These are phyloP conservation scores for Porites rus DNA, from an alignment of 92 coral and sea anemone species.

Conservation along the genomic window DNA sequence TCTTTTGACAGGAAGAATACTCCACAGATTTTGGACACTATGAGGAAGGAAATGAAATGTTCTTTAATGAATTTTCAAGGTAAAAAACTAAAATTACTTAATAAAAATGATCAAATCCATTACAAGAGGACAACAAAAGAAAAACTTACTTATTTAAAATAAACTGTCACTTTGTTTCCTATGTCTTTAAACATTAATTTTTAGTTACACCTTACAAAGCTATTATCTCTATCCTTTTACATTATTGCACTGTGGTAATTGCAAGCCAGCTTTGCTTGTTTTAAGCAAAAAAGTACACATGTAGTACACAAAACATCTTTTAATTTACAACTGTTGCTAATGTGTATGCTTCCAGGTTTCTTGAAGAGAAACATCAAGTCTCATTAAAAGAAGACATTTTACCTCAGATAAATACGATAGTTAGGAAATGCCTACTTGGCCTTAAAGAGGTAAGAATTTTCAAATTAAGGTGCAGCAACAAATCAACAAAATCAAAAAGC, in stretches of 20 bases:
- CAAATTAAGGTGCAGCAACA: neutral
- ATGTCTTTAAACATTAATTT: too few relatives aligned
- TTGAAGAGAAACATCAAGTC: conserved; percentile 56
- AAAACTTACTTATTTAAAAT: neutral
- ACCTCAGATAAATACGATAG: conserved; percentile 73
- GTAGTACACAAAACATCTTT: neutral
- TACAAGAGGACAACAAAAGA: neutral
- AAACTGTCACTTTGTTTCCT: neutral
- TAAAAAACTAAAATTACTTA: neutral
- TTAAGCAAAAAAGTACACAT: too few relatives aligned
- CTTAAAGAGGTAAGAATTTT: conserved; percentile 71
- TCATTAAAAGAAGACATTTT: conserved; percentile 50
- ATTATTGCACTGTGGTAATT: too few relatives aligned
- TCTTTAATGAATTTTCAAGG: conserved; percentile 74
- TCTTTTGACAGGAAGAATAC: conserved; percentile 59
- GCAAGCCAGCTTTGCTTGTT: too few relatives aligned
- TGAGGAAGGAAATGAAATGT: conserved; percentile 89
- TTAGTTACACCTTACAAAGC: too few relatives aligned
- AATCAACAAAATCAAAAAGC: neutral
- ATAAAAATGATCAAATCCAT: neutral
- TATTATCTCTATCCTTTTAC: too few relatives aligned
- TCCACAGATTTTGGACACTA: conserved; percentile 78
- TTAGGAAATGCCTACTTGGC: conserved; percentile 75
- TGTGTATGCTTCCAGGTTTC: conserved; percentile 46
- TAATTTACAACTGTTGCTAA: neutral